Evolutionary conservation across 1,140 invertebrate species (phyloP), one percentile per base, ranked within the genome.

Genomic region (Lepeophtheirus salmonis): DNA sequence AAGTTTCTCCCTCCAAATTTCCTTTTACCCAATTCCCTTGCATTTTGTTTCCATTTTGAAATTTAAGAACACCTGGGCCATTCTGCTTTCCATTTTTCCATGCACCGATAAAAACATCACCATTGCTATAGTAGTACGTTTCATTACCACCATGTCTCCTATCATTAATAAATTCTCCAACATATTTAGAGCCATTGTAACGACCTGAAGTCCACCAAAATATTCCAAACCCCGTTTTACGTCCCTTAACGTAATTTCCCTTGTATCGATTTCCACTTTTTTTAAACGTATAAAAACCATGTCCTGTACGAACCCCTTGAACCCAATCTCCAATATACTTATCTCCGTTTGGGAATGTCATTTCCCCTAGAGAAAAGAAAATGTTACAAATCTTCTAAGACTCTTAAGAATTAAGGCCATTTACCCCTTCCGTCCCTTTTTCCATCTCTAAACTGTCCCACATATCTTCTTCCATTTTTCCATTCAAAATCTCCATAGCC

Each of bases 301-400:
- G 49, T n/a, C 57, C 57, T 2, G 20, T 50, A 4, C 57, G 16
- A 16, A n/a, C 14, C 3, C 49, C 57, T 14, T 60, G n/a, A 21
- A 20, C 20, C 57, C 57, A 60, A 21, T 60, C 57, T 12, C 57
- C 57, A 24, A 50, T 53, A 23, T 60, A 60, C n/a, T 50, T 60
- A 22, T 60, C 57, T 51, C 57, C 57, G 18, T 51, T 64, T 13
- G 57, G 57, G 18, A 50, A 60, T 2, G 57, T 52, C 57, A 60
- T 60, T 50, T 51, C 48, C 26, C 54, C 54, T 56, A 6, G 10
- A 18, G 14, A 52, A 52, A 18, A 52, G 12, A 52, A n/a, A 16
- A 23, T 41, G n/a, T 41, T 41, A 6, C 30, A 10, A n/a, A n/a
- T 41, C 6, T 41, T 41, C n/a, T n/a, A 41, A 10, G 6, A n/a